Evolutionary conservation across 2,113 vertebrate species (phyloP).

Genomic region (Nesospiza acunhae): DNA sequence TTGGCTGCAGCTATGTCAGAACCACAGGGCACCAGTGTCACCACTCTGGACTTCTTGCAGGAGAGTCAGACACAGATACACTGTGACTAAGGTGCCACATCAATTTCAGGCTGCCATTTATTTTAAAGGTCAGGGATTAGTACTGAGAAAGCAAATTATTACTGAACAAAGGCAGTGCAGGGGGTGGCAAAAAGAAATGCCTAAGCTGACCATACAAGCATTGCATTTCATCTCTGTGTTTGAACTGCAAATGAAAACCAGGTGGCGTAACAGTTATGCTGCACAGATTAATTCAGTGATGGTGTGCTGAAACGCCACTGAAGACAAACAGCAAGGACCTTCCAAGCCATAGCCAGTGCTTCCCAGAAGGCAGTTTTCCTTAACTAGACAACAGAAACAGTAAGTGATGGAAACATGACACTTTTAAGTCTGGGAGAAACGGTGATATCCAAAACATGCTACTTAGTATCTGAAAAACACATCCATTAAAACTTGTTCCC

Average conservation of each 20-base stretch:
- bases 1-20: neutral
- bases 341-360: neutral
- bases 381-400: neutral
- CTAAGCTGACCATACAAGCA: neutral
- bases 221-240: neutral
- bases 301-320: neutral
- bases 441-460: neutral
- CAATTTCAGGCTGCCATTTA: neutral
- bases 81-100: neutral
- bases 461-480: neutral
- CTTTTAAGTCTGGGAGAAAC: neutral
- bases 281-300: neutral
- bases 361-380: neutral
- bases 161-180: neutral
- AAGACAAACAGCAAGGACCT: neutral
- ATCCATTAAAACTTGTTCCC: neutral
- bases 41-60: neutral
- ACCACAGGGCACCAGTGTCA: neutral
- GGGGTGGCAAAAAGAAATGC: neutral
- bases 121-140: neutral
- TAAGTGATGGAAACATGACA: neutral
- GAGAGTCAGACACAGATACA: neutral
- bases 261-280: neutral
- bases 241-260: neutral
- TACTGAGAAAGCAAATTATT: neutral